Base-by-base conservation (phyloP, 1,140 invertebrate species). In the Spodoptera litura region DNA sequence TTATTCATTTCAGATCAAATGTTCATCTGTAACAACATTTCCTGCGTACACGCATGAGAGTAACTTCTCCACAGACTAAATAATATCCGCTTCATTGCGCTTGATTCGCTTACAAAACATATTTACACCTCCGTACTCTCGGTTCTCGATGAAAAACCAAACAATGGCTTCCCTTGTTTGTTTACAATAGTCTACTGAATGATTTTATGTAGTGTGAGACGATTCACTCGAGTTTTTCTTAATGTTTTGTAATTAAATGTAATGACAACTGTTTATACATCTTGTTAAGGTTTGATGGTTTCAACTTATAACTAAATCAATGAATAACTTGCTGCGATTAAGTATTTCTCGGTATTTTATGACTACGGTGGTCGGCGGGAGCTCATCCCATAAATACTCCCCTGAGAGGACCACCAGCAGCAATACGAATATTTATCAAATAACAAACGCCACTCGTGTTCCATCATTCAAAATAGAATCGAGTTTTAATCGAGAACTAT, bases 401-500 rank as follows among this genome's bases (percentile, higher is more conserved):
- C 5, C 12, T 13, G 3, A 71, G 56, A 56, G 27, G 68, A 56
- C 53, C 68, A 56, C 68, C 68, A 38, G 27, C 52, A 56, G 53
- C 52, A 15, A 31, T 53, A n/a, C 4, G 44, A 70, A 31, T 70
- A 70, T 70, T 73, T 49, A 73, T 73, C 38, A 56, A 58, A 58
- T 15, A 51, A 73, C 55, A 44, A 58, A 58, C 38, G 66, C 66
- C 66, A 70, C 66, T 70, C 49, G 66, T 70, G 66, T 73, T 73
- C 15, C 20, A 73, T 73, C 56, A 73, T 59, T 75, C 56, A 75
- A 75, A 58, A 61, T 11, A 31, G 58, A 62, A 75, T 75, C 58
- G 72, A 75, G 58, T 75, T 75, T 75, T 61, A 75, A 75, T 75
- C 72, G 58, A 62, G 59, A 64, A 53, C 56, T 59, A 79, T 73